Base-by-base conservation (phyloP, 2,888 invertebrate genomes). In the Phortica okadai region DNA sequence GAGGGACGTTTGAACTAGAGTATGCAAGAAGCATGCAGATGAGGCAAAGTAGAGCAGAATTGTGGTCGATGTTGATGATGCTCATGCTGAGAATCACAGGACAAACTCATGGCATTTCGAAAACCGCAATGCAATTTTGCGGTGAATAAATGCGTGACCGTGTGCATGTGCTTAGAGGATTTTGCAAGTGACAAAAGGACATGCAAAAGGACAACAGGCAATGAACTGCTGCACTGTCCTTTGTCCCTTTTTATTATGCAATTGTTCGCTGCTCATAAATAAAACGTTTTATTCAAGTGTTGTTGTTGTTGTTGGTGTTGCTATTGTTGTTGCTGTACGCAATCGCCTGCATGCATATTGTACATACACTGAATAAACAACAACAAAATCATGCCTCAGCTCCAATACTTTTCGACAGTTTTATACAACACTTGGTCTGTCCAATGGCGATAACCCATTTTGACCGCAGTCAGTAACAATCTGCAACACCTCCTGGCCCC, bases 311-410 rank as follows among this genome's bases (percentile, higher is more conserved):
- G 16, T 62, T 25, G 56, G 8, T n/a, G 33, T 33, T 50, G 50
- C 50, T 16, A 6, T 62, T 25, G n/a, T 56, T n/a, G 33, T 33
- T 50, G 50, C 50, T 6, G 50, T 82, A 83, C 80, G 74, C 83
- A 82, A 78, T 83, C 77, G 79, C 79, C 80, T 82, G 77, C 59
- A 80, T 82, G 77, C 59, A 79, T 73, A 67, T 59, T 50, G 56
- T 6, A 50, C 3, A 50, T 50, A 14, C 1, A 50, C 14, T 50
- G 50, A 50, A 0, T 0, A 8, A 11, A 33, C 33, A 69, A 54
- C 58, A 16, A 69, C n/a, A 3, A 45, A 16, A 14, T 11, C 16
- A 25, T 54, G 14, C 54, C 41, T 58, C 33, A 21, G 21, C 54
- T 73, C 21, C 45, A 8, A 50, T 11, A 8, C 50, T 11, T 11